Percentiles rank a stretch among this genome's conserved stretches.
Evolutionary conservation across 2,797 vertebrate genomes (phyloP).

Genomic region (Tiaroga cobitis): DNA sequence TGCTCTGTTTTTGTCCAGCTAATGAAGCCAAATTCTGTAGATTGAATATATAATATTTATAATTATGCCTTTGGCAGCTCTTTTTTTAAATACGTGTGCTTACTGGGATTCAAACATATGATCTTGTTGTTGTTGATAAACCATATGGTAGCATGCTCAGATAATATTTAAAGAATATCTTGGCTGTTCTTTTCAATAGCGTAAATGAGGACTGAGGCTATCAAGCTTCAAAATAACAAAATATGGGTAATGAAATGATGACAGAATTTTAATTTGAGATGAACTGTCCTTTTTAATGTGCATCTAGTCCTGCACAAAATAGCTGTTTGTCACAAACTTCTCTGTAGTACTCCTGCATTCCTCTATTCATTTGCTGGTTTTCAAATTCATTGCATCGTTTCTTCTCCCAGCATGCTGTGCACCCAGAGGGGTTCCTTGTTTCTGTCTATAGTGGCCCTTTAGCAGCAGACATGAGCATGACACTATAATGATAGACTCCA

Average conservation of each 20-base stretch:
- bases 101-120: not conserved
- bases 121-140: not conserved
- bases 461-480: slow-evolving; percentile 66
- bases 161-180: not conserved
- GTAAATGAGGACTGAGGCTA: not conserved
- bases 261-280: not conserved
- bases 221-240: slow-evolving; percentile 5
- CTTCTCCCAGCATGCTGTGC: slow-evolving; percentile 64
- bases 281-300: not conserved
- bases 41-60: not conserved
- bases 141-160: not conserved
- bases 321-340: not conserved
- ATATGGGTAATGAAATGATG: not conserved
- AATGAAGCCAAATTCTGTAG: not conserved
- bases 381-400: slow-evolving; percentile 51
- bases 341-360: not conserved
- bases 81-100: not conserved
- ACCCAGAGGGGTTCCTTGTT: slow-evolving; percentile 65
- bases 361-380: slow-evolving; percentile 30
- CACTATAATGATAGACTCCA: slow-evolving; percentile 72
- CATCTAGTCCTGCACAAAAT: not conserved
- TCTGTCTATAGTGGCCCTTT: slow-evolving; percentile 61
- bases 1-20: not conserved
- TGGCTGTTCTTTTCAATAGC: not conserved
- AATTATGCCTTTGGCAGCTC: not conserved